phyloP scores from a whole-genome alignment of 2,113 vertebrate genomes.

The Aix galericulata region DNA sequence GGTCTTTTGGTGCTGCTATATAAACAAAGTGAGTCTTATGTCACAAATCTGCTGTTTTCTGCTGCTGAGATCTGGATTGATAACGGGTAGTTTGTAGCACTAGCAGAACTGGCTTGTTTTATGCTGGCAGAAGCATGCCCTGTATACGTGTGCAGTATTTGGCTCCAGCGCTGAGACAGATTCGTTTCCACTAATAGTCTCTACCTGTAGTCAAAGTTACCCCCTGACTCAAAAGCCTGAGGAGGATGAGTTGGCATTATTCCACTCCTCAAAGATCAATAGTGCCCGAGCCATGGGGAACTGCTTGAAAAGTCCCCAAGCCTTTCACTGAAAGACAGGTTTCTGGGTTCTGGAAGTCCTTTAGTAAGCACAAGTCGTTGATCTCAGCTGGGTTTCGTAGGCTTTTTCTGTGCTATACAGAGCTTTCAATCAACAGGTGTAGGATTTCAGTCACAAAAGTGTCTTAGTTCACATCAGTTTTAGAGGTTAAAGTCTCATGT shows the following conservation, averaged over 20 bases:
- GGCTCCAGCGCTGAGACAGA: background rate
- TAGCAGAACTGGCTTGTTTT: background rate
- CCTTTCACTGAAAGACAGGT: background rate
- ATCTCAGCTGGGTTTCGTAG: background rate
- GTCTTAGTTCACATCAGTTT: background rate
- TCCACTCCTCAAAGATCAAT: rapidly evolving
- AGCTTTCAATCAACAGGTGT: background rate
- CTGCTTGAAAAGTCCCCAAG: background rate
- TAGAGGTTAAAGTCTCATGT: background rate
- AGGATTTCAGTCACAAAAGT: background rate
- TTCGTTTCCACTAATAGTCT: rapidly evolving
- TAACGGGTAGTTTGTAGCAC: rapidly evolving
- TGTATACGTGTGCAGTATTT: background rate
- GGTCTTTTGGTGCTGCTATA: background rate
- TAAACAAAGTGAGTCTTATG: background rate
- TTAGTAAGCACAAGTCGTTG: rapidly evolving
- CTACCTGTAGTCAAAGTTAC: background rate
- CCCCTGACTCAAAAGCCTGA: background rate
- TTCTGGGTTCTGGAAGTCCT: background rate
- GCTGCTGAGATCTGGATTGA: rapidly evolving
- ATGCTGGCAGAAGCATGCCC: rapidly evolving
- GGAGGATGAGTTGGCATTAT: background rate
- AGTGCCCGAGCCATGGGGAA: background rate
- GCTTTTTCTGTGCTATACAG: background rate
- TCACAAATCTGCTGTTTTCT: background rate